These are phyloP conservation scores for Embidobia sp. DNA, from an alignment of 2,888 invertebrate species.

Conservation along the genomic window DNA sequence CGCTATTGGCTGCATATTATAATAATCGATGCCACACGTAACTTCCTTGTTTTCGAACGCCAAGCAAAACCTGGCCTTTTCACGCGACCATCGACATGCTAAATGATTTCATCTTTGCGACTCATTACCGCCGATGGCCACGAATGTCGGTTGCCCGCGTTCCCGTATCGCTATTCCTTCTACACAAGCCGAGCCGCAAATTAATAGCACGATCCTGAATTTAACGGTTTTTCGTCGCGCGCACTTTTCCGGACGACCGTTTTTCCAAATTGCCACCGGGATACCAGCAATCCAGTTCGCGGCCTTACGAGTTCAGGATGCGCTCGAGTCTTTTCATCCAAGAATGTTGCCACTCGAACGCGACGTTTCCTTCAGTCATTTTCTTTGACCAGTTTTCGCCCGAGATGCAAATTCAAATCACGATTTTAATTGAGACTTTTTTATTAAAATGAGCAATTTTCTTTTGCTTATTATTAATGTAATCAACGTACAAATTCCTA, in stretches of 20 bases:
- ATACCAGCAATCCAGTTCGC: slow-evolving; percentile 37
- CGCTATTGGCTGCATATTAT: slow-evolving; percentile 81
- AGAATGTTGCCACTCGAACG: slow-evolving; percentile 2
- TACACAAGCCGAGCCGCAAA: slow-evolving; percentile 8
- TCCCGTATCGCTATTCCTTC: not conserved
- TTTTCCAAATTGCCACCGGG: slow-evolving; percentile 24
- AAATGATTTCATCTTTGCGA: slow-evolving; percentile 64
- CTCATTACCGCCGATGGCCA: slow-evolving; percentile 54
- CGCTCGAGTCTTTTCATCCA: slow-evolving; percentile 11
- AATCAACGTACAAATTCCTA: too few relatives aligned
- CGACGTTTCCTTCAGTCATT: too few relatives aligned
- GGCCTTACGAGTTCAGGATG: slow-evolving; percentile 17
- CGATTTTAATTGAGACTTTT: not conserved
- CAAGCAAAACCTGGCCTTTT: slow-evolving; percentile 61
- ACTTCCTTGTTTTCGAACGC: slow-evolving; percentile 77
- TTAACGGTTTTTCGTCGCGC: slow-evolving; percentile 41
- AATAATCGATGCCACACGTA: slow-evolving; percentile 80
- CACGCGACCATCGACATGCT: slow-evolving; percentile 66
- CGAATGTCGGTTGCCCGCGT: slow-evolving; percentile 24
- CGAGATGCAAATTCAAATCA: too few relatives aligned
- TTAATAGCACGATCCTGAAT: slow-evolving; percentile 36
- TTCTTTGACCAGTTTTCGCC: too few relatives aligned
- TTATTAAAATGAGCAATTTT: too few relatives aligned
- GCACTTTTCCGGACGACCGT: slow-evolving; percentile 31
- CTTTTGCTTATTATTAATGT: too few relatives aligned